Evolutionary conservation across 53 echinoderm and acorn worm genomes (phyloP).

Genomic region (Crossaster papposus): DNA sequence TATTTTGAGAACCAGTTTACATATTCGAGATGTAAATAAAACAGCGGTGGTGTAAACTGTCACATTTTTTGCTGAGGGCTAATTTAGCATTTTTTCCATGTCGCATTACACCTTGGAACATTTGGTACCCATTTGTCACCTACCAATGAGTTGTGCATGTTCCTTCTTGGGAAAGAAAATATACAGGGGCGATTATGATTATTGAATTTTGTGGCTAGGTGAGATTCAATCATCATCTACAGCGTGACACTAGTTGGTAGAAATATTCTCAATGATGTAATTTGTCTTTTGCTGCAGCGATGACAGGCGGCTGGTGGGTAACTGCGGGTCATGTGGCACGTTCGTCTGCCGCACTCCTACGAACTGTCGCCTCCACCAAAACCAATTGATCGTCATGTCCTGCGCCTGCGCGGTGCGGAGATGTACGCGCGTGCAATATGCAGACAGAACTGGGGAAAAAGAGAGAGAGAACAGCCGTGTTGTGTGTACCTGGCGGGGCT

Average conservation of each 20-base stretch:
- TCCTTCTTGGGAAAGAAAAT: conserved; percentile 10
- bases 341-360: neutral
- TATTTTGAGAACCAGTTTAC: conserved; percentile 1
- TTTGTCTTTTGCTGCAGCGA: neutral
- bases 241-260: neutral
- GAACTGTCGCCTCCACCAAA: conserved; percentile 24
- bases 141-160: neutral
- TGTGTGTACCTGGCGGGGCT: conserved; percentile 24
- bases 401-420: conserved; percentile 40
- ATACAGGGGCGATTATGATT: neutral
- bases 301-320: conserved; percentile 10
- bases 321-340: conserved; percentile 21
- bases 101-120: conserved; percentile 33
- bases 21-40: conserved; percentile 48
- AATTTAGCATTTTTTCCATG: conserved; percentile 12
- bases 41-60: conserved; percentile 37
- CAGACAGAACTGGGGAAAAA: neutral
- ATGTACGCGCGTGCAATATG: conserved; percentile 1
- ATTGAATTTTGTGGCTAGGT: neutral
- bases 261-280: neutral
- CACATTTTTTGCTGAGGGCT: conserved; percentile 26
- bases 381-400: conserved; percentile 45
- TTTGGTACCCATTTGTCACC: conserved; percentile 4
- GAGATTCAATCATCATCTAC: neutral
- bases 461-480: no score